phyloP scores from a whole-genome alignment of 1,140 invertebrate genomes.

The Oedothorax gibbosus region DNA sequence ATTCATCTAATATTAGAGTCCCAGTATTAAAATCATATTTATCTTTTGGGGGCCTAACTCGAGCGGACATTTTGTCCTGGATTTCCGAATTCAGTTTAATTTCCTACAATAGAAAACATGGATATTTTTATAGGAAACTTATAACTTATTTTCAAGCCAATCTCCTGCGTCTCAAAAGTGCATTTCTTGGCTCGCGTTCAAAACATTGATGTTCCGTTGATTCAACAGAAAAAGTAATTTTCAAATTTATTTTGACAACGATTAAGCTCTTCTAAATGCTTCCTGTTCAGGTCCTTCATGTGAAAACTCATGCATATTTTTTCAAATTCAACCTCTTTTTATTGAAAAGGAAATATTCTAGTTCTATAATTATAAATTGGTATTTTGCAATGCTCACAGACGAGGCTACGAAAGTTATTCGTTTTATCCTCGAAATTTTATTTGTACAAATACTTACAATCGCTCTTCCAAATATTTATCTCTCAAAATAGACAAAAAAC shows the following conservation, averaged over 20 bases:
- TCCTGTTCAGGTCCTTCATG: background rate
- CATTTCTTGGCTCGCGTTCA: constrained; percentile 26
- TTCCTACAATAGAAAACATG: constrained; percentile 10
- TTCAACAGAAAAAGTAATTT: constrained; percentile 13
- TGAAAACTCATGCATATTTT: too few species aligned
- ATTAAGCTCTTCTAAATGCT: constrained; percentile 23
- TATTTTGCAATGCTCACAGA: too few species aligned
- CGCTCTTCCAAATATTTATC: constrained; percentile 13
- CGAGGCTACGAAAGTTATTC: too few species aligned
- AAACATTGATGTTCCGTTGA: constrained; percentile 26
- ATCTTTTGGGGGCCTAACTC: constrained; percentile 5
- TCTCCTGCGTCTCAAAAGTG: constrained; percentile 20
- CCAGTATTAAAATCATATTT: constrained; percentile 31
- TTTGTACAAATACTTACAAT: background rate
- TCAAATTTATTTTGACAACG: constrained; percentile 30
- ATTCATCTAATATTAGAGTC: constrained; percentile 21
- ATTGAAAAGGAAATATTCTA: too few species aligned
- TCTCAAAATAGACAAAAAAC: constrained; percentile 7
- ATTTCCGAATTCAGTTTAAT: constrained; percentile 45
- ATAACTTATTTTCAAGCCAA: constrained; percentile 27
- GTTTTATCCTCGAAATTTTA: background rate
- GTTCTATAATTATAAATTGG: too few species aligned
- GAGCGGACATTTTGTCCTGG: constrained; percentile 16
- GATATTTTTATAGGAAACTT: constrained; percentile 17
- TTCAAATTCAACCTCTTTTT: background rate